A percentile compares a stretch with the other conserved stretches of the same genome.
phyloP scores from a whole-genome alignment of 1,140 invertebrate species.

The Drosophila baimaii region DNA sequence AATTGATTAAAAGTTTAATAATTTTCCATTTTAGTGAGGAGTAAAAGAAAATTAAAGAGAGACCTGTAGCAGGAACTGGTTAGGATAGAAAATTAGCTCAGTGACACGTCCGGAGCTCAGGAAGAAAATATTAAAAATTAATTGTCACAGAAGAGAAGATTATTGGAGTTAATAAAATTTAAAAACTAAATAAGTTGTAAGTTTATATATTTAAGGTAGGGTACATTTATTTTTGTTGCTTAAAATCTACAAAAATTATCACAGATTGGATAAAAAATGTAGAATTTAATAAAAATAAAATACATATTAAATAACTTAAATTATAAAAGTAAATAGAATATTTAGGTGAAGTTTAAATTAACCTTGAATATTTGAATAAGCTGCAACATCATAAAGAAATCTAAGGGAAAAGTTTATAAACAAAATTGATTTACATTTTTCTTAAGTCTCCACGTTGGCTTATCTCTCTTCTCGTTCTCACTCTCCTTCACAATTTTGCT shows the following conservation, averaged over 20 bases:
- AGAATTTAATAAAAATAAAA: neutral
- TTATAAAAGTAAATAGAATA: neutral
- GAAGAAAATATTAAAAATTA: conserved; percentile 60
- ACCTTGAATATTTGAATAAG: neutral
- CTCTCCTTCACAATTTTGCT: neutral
- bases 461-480: neutral
- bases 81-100: conserved; percentile 31
- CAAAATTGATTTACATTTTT: neutral
- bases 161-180: neutral
- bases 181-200: too few species aligned
- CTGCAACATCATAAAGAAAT: neutral
- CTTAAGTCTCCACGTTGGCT: neutral
- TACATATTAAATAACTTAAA: neutral
- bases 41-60: conserved; percentile 9
- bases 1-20: conserved; percentile 83
- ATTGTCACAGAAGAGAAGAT: conserved; percentile 36
- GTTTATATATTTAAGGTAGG: too few species aligned
- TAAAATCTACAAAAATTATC: too few species aligned
- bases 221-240: too few species aligned
- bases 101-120: conserved; percentile 32
- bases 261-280: neutral
- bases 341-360: too few species aligned
- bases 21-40: conserved; percentile 59
- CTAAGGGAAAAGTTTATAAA: neutral
- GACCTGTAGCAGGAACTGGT: conserved; percentile 5